Evolutionary conservation across 2,113 vertebrate species (phyloP), one percentile per base, ranked within the genome.

Genomic region (Tichodroma muraria): DNA sequence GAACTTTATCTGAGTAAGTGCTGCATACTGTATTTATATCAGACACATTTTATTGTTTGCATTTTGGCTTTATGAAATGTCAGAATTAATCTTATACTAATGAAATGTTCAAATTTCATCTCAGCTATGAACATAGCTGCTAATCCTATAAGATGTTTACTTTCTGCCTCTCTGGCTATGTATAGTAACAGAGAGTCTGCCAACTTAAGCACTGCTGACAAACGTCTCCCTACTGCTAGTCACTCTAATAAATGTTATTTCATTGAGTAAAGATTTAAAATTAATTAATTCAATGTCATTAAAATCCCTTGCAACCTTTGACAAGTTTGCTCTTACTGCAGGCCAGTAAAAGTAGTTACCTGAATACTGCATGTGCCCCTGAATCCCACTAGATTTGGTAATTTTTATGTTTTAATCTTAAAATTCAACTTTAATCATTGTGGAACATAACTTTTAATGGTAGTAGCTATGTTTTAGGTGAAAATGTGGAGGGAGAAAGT

Each of bases 61-160:
- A 80, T 96, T 97, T 95, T 88, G 96, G 95, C 93, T 97, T 95
- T 95, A 72, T 52, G 94, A 97, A 97, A 97, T 97, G 96, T 97
- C 96, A 97, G 95, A 93, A 94, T 91, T 95, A 96, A 82, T 94
- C 95, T 94, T 95, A 89, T 47, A 95, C 94, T 97, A 96, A 96
- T 95, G 93, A 97, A 97, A 95, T 94, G 88, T 94, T 94, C 96
- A 96, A 94, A 95, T 97, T 96, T 94, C 89, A 96, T 97, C 94
- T 96, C 89, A 85, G 91, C 93, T 89, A 82, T 83, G 89, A 95
- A 83, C 93, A 93, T 72, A 94, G 83, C 94, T 92, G 84, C 94
- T 95, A 94, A 97, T 94, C 94, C 93, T 91, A 45, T 94, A 93
- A 96, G 88, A 89, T 95, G 94, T 95, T 96, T 96, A 95, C 94